These are phyloP conservation scores for Oreortyx pictus DNA, from an alignment of 2,797 vertebrate species.

Conservation along the genomic window DNA sequence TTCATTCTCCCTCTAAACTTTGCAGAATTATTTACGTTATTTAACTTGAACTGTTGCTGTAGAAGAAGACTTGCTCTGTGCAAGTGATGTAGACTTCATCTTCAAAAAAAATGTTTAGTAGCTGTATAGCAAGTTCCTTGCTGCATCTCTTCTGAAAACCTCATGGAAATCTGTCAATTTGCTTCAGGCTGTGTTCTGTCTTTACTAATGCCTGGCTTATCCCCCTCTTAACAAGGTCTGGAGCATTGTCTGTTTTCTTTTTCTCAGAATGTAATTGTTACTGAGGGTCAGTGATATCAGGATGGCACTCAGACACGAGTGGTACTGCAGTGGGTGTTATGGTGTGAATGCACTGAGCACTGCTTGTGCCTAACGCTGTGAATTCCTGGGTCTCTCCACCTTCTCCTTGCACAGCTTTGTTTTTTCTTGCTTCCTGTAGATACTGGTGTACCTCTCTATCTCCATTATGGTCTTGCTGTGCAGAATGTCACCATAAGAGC, in stretches of 20 bases:
- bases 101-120: not conserved
- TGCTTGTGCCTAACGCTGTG: not conserved
- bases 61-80: not conserved
- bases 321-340: not conserved
- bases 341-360: not conserved
- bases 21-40: not conserved
- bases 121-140: not conserved
- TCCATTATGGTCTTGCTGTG: not conserved
- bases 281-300: not conserved
- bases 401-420: not conserved
- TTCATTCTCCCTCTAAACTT: not conserved
- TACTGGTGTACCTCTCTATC: not conserved
- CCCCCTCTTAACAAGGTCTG: not conserved
- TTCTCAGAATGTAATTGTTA: not conserved
- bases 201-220: not conserved
- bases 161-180: not conserved
- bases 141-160: not conserved
- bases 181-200: not conserved
- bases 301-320: not conserved
- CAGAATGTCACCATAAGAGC: not conserved
- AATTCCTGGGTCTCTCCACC: not conserved
- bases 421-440: slow-evolving; percentile 6
- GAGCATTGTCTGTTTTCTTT: not conserved
- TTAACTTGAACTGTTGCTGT: not conserved
- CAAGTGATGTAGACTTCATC: not conserved